Percentiles rank a stretch among this genome's conserved stretches.
These are phyloP conservation scores for Drosophila fuyamai DNA, from an alignment of 1,140 invertebrate genomes.

Conservation along the genomic window DNA sequence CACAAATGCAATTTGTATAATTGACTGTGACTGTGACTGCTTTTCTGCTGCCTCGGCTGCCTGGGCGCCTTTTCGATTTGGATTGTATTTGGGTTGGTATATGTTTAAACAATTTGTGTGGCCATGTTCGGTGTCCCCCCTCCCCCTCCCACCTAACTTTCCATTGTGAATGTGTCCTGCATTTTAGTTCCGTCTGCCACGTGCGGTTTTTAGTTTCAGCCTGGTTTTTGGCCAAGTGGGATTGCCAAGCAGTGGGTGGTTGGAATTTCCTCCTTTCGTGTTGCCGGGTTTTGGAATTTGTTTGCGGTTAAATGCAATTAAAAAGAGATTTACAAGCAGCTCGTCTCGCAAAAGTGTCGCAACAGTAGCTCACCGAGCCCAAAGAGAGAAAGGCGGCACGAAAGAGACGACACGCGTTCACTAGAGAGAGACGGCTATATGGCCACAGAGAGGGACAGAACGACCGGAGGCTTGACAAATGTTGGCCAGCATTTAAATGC, in stretches of 20 bases:
- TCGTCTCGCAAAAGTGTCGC: constrained; percentile 45
- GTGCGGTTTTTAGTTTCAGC: constrained; percentile 64
- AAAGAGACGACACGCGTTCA: neutral
- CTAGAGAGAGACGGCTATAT: neutral
- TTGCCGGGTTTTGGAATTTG: constrained; percentile 67
- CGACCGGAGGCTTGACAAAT: constrained; percentile 3
- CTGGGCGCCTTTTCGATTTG: constrained; percentile 56
- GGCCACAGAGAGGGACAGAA: neutral
- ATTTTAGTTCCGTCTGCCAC: constrained; percentile 63
- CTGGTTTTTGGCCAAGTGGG: constrained; percentile 11
- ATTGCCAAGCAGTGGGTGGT: constrained; percentile 11
- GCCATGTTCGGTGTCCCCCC: constrained; percentile 11
- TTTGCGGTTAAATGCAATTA: constrained; percentile 80
- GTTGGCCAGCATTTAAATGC: constrained; percentile 31
- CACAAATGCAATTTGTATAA: constrained; percentile 81
- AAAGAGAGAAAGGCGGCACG: constrained; percentile 5
- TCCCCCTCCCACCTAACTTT: neutral
- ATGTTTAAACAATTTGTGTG: constrained; percentile 77
- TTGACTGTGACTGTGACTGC: constrained; percentile 68
- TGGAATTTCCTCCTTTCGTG: constrained; percentile 9
- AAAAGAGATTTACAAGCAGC: constrained; percentile 79
- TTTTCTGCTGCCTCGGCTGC: constrained; percentile 26
- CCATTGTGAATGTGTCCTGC: constrained; percentile 27
- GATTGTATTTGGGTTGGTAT: constrained; percentile 57
- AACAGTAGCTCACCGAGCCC: constrained; percentile 23